Conservation (phyloP, 2,113 vertebrate genomes). For the Xiphorhynchus elegans region DNA sequence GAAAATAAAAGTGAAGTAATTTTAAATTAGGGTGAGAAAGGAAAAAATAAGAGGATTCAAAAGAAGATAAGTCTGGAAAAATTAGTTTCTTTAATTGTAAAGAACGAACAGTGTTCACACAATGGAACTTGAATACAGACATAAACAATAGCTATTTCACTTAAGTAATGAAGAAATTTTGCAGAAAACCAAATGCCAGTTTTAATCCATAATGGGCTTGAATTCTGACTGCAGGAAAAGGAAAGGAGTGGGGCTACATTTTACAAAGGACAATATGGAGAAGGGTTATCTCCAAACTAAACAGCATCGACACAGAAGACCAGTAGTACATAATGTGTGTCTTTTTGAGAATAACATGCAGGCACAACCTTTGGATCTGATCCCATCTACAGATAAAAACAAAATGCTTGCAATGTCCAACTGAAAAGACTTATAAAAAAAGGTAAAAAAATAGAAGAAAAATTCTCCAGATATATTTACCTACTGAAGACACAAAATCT, state of each 20-base stretch:
- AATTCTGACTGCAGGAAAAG: neutral
- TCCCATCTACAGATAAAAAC: neutral
- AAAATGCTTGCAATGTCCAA: neutral
- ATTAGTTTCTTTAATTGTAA: neutral
- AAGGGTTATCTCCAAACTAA: neutral
- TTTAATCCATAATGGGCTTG: neutral
- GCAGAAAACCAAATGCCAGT: neutral
- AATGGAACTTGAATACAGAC: neutral
- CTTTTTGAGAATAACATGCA: neutral
- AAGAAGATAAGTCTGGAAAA: neutral
- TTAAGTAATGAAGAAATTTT: neutral
- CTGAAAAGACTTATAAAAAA: neutral
- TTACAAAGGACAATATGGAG: neutral
- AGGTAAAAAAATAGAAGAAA: neutral
- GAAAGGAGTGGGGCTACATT: neutral
- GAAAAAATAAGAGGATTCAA: neutral
- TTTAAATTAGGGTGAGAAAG: neutral
- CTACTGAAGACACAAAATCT: neutral
- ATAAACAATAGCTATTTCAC: neutral
- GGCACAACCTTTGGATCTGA: neutral
- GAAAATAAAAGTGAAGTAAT: neutral
- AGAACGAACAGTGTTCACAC: neutral
- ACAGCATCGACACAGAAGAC: neutral
- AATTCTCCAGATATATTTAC: neutral
- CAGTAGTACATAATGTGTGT: neutral